A percentile compares a stretch with the other conserved stretches of the same genome.
Conservation (phyloP, 2,113 vertebrate species). For the Aegotheles bennettii region DNA sequence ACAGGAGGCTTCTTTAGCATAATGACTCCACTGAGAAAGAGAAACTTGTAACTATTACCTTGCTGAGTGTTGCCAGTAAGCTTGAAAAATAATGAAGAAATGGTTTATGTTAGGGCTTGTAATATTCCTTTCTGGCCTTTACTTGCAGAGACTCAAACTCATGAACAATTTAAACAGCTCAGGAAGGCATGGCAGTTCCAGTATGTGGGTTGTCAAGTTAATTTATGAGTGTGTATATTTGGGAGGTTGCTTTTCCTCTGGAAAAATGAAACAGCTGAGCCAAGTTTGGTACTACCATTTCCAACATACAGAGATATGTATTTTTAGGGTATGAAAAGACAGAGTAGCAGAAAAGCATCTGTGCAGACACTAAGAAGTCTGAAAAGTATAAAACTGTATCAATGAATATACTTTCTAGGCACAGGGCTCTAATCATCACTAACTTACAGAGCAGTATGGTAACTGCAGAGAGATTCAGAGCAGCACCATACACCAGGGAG, state of each 20-base stretch:
- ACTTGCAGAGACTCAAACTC: not conserved
- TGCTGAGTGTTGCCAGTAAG: not conserved
- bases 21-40: slow-evolving; percentile 38
- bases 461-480: not conserved
- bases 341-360: not conserved
- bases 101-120: not conserved
- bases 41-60: not conserved
- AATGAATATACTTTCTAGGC: not conserved
- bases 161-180: slow-evolving; percentile 55
- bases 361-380: not conserved
- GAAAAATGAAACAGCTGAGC: slow-evolving; percentile 62
- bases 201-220: slow-evolving; percentile 64
- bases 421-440: not conserved
- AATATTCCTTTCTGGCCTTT: not conserved
- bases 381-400: not conserved
- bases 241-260: slow-evolving; percentile 44
- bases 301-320: slow-evolving; percentile 29
- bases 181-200: not conserved
- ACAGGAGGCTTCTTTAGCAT: slow-evolving; percentile 48
- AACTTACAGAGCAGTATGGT: not conserved
- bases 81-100: slow-evolving; percentile 51
- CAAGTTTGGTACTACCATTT: slow-evolving; percentile 52
- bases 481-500: not conserved
- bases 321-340: not conserved
- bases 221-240: slow-evolving; percentile 67